Evolutionary conservation across 2,797 vertebrate species (phyloP).

Genomic region (Nasua narica): DNA sequence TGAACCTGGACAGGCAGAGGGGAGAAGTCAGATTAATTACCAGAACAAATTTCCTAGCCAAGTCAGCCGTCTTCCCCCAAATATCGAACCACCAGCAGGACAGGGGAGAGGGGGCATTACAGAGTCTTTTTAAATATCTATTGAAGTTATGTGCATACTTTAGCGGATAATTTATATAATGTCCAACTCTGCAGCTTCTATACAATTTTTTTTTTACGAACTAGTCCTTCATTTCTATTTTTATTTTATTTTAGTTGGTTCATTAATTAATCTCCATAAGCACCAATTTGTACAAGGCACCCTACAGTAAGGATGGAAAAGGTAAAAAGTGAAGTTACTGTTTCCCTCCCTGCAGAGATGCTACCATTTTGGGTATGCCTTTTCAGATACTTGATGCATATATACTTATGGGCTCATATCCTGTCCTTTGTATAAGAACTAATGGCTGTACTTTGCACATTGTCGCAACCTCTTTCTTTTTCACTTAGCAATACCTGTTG

Average conservation of each 20-base stretch:
- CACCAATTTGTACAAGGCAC: not conserved
- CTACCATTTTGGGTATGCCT: not conserved
- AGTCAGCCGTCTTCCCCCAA: not conserved
- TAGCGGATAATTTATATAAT: not conserved
- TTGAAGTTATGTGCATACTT: not conserved
- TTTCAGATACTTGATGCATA: not conserved
- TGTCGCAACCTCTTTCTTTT: not conserved
- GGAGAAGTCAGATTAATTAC: not conserved
- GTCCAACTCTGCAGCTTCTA: not conserved
- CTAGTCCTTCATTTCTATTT: not conserved
- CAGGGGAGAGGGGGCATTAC: rapidly evolving
- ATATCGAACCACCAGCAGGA: not conserved
- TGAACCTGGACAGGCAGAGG: not conserved
- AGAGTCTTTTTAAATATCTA: not conserved
- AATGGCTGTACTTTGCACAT: rapidly evolving
- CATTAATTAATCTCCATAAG: not conserved
- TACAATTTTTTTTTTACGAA: not conserved
- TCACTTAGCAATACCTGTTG: not conserved
- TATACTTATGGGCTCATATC: not conserved
- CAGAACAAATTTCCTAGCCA: not conserved
- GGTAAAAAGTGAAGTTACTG: not conserved
- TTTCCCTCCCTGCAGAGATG: not conserved
- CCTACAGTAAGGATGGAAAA: not conserved
- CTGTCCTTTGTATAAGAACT: not conserved
- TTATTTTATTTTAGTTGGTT: not conserved